These are phyloP conservation scores for Gibbula magus DNA, from an alignment of 2,888 invertebrate genomes.

Conservation along the genomic window DNA sequence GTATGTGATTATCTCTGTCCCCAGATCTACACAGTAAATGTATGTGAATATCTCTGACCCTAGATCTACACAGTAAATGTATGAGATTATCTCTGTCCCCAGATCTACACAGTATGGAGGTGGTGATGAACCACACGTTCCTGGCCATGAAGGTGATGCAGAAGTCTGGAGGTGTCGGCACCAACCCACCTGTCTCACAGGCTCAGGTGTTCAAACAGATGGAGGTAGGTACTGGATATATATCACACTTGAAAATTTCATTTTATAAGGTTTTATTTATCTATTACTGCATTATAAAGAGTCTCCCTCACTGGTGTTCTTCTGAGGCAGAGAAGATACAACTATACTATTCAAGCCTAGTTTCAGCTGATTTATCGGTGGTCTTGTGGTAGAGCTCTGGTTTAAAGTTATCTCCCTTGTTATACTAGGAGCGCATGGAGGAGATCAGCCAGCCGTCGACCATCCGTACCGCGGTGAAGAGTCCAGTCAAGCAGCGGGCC, in stretches of 20 bases:
- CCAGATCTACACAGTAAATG: constrained; percentile 53
- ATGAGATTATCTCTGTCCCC: not conserved
- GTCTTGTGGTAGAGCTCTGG: constrained; percentile 3
- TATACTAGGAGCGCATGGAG: not conserved
- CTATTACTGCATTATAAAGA: too few relatives aligned
- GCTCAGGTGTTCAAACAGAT: constrained; percentile 31
- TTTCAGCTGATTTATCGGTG: too few relatives aligned
- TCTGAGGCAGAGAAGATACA: too few relatives aligned
- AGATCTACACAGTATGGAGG: constrained; percentile 56
- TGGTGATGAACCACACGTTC: constrained; percentile 48
- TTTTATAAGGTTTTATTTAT: too few relatives aligned
- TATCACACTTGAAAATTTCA: too few relatives aligned
- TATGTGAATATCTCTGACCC: not conserved
- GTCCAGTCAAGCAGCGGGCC: not conserved
- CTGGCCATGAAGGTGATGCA: constrained; percentile 49
- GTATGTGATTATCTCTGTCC: not conserved
- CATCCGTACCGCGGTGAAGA: not conserved
- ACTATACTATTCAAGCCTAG: too few relatives aligned
- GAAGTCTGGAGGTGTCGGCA: constrained; percentile 30
- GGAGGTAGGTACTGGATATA: constrained; percentile 22
- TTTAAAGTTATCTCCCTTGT: not conserved
- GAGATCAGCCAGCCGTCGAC: not conserved
- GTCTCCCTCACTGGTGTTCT: too few relatives aligned
- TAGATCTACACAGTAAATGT: not conserved
- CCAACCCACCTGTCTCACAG: constrained; percentile 12